A percentile compares a stretch with the other conserved stretches of the same genome.
phyloP scores from a whole-genome alignment of 2,113 vertebrate species.

The Hydrolagus affinis region DNA sequence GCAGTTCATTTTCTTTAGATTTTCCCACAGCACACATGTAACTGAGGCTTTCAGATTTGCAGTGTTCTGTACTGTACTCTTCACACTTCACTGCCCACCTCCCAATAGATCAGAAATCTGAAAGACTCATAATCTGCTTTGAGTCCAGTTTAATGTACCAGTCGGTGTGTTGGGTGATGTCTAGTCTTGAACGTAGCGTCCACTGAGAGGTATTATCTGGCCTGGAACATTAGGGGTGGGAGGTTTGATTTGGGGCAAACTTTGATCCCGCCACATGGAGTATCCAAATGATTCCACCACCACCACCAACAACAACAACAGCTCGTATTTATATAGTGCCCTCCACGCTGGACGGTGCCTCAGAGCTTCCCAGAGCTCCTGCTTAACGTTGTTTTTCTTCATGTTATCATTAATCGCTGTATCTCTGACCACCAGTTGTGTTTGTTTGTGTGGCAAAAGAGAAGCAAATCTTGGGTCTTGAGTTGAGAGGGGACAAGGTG shows the following conservation, averaged over 20 bases:
- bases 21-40: not conserved
- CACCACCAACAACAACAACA: no score
- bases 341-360: no score
- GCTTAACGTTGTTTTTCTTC: not conserved
- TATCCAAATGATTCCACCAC: not conserved
- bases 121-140: not conserved
- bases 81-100: no score
- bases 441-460: slow-evolving; percentile 21
- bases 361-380: no score
- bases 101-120: not conserved
- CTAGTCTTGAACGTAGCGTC: not conserved
- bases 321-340: no score
- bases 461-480: not conserved
- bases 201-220: not conserved
- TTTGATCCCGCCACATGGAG: not conserved
- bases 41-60: not conserved
- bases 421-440: slow-evolving; percentile 7
- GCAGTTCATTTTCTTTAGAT: not conserved
- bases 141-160: not conserved
- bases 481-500: slow-evolving; percentile 14
- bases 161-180: not conserved
- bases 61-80: not conserved
- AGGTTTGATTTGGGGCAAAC: not conserved
- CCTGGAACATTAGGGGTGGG: not conserved
- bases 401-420: not conserved